Base-by-base conservation (phyloP, 1,140 invertebrate genomes). In the Bradysia coprophila region DNA sequence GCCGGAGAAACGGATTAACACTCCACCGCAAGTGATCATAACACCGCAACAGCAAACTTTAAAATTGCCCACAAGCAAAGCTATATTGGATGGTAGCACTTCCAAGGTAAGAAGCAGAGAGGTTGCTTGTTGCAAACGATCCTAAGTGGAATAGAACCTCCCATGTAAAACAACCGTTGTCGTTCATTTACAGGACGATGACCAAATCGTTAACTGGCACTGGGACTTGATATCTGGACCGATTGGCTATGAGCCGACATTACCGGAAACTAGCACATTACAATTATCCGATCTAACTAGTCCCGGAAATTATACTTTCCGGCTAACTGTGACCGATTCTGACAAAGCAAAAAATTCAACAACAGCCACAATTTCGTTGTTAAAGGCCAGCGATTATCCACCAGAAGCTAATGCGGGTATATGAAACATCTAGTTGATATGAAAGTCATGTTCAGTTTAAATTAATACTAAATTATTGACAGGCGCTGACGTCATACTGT, bases 341-440 rank as follows among this genome's bases (percentile, higher is more conserved):
- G 84, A 94, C 62, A 83, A 87, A 47, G 77, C 76, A 0, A 80
- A 74, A 38, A 91, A 89, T 63, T 88, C 74, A 1, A 86, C 87
- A 1, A 78, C 74, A 15, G 89, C 90, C 21, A 90, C 86, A 62
- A 81, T 95, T 39, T 86, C 79, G 23, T 88, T 95, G 13, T 65
- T 93, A 9, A 89, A 92, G 69, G 80, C 85, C 49, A 89, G 73
- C 0, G 91, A 96, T 57, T 94, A 94, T 69, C 89, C 89, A 3
- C 92, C 92, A 8, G 86, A 85, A 58, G 89, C 91, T 0, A 91
- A 91, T 72, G 89, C 90, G 18, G 70, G 67, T 69, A 49, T 44
- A 38, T 20, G 38, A 16, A 38, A 8, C 11, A 38, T 8, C 11
- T 8, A 38, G 8, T 21, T 39, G n/a, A n/a, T n/a, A n/a, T n/a